Evolutionary conservation across 2,113 vertebrate species (phyloP).

Genomic region (Erythrolamprus reginae): DNA sequence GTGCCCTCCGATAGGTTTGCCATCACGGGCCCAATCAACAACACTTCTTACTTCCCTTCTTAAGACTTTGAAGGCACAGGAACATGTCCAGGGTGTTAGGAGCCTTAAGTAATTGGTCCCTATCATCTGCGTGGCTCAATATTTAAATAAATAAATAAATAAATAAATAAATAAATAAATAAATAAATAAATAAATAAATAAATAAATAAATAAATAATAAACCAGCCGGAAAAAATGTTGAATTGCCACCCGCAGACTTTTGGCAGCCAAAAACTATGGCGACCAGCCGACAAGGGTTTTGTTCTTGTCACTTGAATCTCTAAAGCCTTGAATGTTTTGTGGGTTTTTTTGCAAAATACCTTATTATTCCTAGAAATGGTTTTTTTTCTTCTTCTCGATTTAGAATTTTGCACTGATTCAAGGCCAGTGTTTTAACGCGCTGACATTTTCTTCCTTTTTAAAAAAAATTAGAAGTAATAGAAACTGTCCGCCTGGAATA

Average conservation of each 20-base stretch:
- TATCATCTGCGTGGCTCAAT: too few species aligned
- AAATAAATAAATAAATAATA: too few species aligned
- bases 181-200: too few species aligned
- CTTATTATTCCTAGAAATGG: background rate
- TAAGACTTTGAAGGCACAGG: background rate
- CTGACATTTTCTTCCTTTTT: background rate
- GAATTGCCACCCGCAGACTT: too few species aligned
- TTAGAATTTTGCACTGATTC: background rate
- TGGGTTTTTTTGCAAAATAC: too few species aligned
- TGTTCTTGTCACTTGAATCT: background rate
- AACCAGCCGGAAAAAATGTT: background rate
- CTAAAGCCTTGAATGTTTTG: background rate
- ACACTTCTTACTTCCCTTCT: too few species aligned
- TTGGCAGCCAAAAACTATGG: fast-evolving
- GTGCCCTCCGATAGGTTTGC: too few species aligned
- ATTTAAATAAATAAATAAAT: background rate
- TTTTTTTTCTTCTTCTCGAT: background rate
- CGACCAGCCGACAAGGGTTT: too few species aligned
- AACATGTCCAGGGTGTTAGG: background rate
- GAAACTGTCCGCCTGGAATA: background rate
- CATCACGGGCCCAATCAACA: too few species aligned
- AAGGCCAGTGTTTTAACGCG: background rate
- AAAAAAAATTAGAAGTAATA: background rate
- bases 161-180: too few species aligned
- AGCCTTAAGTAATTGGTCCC: background rate